Evolutionary conservation across 2,797 vertebrate species (phyloP).

Genomic region (Tokudaia tokunoshimensis): DNA sequence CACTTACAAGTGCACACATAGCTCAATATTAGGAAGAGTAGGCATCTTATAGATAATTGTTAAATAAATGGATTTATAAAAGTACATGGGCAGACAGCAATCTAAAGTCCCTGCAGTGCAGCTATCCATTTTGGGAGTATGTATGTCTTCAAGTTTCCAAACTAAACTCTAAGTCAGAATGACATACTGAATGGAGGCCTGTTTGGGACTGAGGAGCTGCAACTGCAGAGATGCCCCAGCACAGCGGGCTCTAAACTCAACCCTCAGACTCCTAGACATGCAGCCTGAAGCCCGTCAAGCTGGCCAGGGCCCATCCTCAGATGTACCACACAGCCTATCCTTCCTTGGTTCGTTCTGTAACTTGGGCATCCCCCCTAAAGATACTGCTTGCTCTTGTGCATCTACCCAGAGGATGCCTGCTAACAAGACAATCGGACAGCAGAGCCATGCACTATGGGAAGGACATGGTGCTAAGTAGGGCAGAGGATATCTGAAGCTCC

Average conservation of each 20-base stretch:
- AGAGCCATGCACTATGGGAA: neutral
- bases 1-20: neutral
- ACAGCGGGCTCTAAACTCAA: neutral
- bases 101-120: neutral
- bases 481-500: neutral
- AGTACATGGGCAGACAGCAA: neutral
- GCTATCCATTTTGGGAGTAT: neutral
- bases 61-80: constrained; percentile 48
- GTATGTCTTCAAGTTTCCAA: neutral
- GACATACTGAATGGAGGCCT: neutral
- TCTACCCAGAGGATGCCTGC: neutral
- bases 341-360: neutral
- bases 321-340: neutral
- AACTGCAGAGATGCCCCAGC: neutral
- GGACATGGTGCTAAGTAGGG: neutral
- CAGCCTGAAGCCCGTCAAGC: neutral
- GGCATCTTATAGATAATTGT: neutral
- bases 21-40: neutral
- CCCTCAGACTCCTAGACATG: constrained; percentile 8
- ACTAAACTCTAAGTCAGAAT: neutral
- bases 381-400: neutral
- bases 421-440: neutral
- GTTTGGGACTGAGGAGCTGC: neutral
- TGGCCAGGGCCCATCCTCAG: neutral
- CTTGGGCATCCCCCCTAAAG: neutral